Percentiles rank a stretch among this genome's conserved stretches.
Evolutionary conservation across 1,140 invertebrate genomes (phyloP).

Genomic region (Polyergus mexicanus): DNA sequence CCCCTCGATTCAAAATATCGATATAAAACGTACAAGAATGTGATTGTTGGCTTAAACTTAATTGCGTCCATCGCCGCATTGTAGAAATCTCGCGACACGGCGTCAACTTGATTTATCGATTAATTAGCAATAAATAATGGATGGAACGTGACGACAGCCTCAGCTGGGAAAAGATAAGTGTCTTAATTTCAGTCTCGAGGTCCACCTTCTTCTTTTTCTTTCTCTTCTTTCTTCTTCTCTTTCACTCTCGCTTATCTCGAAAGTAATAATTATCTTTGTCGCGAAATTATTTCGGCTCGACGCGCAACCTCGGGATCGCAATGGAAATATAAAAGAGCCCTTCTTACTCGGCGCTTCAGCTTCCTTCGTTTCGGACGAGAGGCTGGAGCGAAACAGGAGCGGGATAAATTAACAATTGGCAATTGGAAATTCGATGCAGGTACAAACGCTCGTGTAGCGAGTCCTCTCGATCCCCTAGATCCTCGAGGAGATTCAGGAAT

Average conservation of each 20-base stretch:
- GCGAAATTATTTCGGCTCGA: conserved; percentile 62
- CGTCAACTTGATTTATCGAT: conserved; percentile 63
- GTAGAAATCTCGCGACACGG: conserved; percentile 4
- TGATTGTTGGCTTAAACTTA: conserved; percentile 71
- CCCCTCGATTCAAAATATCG: conserved; percentile 60
- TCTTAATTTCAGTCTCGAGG: conserved; percentile 75
- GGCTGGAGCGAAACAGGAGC: neutral
- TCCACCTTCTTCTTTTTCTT: conserved; percentile 38
- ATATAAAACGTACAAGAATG: conserved; percentile 73
- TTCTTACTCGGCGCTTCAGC: neutral
- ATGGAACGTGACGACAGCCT: conserved; percentile 79
- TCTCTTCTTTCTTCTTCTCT: neutral
- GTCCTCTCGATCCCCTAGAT: neutral
- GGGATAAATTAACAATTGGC: conserved; percentile 26
- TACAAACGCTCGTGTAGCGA: conserved; percentile 18
- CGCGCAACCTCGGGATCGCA: conserved; percentile 35
- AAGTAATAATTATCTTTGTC: conserved; percentile 12
- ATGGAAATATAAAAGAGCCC: conserved; percentile 10
- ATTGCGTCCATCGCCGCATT: neutral
- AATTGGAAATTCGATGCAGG: conserved; percentile 7
- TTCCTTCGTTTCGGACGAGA: neutral
- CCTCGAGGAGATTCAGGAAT: conserved; percentile 25
- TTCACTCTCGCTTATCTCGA: neutral
- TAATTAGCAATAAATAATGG: conserved; percentile 76
- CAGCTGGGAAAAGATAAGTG: conserved; percentile 73